These are phyloP conservation scores for Halictus ligatus DNA, from an alignment of 2,888 invertebrate species.

Conservation along the genomic window DNA sequence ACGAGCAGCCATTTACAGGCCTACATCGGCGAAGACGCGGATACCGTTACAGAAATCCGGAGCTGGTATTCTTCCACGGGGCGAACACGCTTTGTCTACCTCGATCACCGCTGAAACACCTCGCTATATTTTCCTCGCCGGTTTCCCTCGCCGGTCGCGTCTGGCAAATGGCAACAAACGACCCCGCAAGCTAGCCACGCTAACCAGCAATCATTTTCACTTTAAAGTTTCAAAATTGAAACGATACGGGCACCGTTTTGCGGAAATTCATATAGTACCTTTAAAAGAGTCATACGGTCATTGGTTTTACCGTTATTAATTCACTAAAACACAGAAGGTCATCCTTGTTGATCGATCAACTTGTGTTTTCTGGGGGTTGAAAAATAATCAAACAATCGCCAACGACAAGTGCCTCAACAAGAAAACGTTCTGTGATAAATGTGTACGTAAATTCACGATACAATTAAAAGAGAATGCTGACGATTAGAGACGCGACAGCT, in stretches of 20 bases:
- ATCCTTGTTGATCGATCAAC: no score
- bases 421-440: no score
- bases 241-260: background rate
- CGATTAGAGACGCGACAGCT: no score
- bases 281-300: no score
- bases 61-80: background rate
- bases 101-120: background rate
- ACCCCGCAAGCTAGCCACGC: background rate
- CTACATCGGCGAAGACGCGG: constrained; percentile 13
- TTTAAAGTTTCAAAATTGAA: background rate
- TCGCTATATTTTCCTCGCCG: background rate
- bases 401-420: no score
- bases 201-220: background rate
- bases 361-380: no score
- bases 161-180: background rate
- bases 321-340: no score
- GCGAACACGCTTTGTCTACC: background rate
- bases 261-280: background rate
- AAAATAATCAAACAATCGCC: no score
- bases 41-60: constrained; percentile 38
- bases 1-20: constrained; percentile 32
- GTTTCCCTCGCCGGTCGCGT: background rate
- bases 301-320: no score
- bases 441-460: no score
- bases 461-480: no score